Percentiles rank a stretch among this genome's conserved stretches.
These are phyloP conservation scores for Cryptocephalus moraei DNA, from an alignment of 2,888 invertebrate species.

Conservation along the genomic window DNA sequence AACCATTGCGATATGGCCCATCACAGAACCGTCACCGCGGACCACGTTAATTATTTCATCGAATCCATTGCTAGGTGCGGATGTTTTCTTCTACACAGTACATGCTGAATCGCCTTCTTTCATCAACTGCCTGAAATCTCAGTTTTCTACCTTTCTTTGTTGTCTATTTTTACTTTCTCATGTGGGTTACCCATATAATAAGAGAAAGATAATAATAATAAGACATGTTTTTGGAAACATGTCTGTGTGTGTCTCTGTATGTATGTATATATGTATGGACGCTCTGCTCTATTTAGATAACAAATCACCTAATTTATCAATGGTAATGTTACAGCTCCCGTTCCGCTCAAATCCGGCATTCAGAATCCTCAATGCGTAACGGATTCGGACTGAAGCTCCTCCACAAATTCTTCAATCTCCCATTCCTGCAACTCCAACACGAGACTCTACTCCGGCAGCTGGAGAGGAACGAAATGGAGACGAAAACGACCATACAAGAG, in stretches of 20 bases:
- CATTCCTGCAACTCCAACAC: slow-evolving; percentile 82
- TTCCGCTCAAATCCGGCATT: slow-evolving; percentile 66
- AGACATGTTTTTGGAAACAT: no score
- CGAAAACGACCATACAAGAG: slow-evolving; percentile 62
- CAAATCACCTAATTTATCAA: slow-evolving; percentile 15
- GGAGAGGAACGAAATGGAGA: slow-evolving; percentile 75
- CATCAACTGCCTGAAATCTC: no score
- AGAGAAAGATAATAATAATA: no score
- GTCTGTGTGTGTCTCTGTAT: no score
- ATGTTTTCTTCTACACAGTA: no score
- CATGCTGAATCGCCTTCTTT: no score
- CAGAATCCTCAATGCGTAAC: slow-evolving; percentile 91
- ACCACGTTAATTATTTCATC: slow-evolving; percentile 60
- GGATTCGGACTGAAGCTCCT: slow-evolving; percentile 87
- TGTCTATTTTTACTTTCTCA: no score
- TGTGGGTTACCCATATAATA: no score
- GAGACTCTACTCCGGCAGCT: slow-evolving; percentile 74
- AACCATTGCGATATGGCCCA: slow-evolving; percentile 98
- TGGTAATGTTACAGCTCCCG: slow-evolving; percentile 31
- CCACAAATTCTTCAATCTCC: slow-evolving; percentile 91
- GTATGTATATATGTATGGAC: no score
- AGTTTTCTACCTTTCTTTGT: no score
- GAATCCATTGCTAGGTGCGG: slow-evolving; percentile 49
- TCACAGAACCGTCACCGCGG: slow-evolving; percentile 72
- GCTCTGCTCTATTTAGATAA: no score